Base-by-base conservation (phyloP, 2,888 invertebrate species). In the Carpatolechia fugitivella region DNA sequence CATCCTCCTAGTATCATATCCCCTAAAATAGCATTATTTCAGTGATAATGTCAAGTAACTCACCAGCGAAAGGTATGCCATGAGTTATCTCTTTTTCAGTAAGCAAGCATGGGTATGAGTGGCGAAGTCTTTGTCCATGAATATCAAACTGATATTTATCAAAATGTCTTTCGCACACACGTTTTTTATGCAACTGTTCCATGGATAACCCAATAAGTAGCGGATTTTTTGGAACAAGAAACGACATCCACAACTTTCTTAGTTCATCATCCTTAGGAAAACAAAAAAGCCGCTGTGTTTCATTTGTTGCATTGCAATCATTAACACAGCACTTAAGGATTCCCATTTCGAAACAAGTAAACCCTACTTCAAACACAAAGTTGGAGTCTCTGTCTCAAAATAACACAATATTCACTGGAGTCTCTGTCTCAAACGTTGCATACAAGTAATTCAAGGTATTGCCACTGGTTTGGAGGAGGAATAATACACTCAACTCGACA, bases 141-240 rank as follows among this genome's bases (percentile, higher is more conserved):
- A 16, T 16, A 36, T 64, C 58, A 41, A 64, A 58, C 47, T 64
- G 64, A 29, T 47, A 11, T 47, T 50, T 33, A 40, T 64, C 64
- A 36, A 64, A 62, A 55, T 64, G 62, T 56, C 55, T 61, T 40
- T 60, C 40, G 33, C 63, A 63, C 5, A 61, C 61, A 29, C 59
- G 58, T 52, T 58, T 60, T n/a, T n/a, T 38, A 1, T 57, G 8
- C 16, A 62, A 44, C 30, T 61, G 58, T 3, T 55, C 46, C 46
- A 55, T 56, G 8, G 63, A 41, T 1, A 61, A 59, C 40, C 56
- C 57, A 13, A 55, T 54, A 11, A 61, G 54, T 10, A 40, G 35
- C n/a, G 62, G 35, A 48, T 56, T 64, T 1, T 52, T 56, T 1
- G 63, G 60, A 30, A 60, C 57, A 33, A 63, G 30, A 18, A 61